These are phyloP conservation scores for Takifugu flavidus DNA, from an alignment of 2,113 vertebrate genomes.

Conservation along the genomic window DNA sequence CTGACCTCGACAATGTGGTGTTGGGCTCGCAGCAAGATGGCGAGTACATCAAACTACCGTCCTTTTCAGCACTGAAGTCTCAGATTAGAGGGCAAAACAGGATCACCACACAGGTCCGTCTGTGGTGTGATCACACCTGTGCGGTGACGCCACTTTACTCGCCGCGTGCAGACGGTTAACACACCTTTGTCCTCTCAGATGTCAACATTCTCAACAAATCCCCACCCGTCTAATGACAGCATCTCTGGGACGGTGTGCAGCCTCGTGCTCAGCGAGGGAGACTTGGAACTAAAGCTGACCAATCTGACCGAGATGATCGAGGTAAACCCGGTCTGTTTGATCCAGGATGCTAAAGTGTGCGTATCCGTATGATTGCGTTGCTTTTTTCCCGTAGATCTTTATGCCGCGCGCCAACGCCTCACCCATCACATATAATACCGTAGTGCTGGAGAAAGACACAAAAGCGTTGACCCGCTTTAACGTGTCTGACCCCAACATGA, in stretches of 20 bases:
- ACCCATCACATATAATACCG: background rate
- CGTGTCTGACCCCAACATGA: constrained; percentile 51
- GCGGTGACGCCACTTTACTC: background rate
- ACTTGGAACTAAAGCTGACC: constrained; percentile 25
- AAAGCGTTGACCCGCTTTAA: constrained; percentile 49
- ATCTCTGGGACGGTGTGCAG: constrained; percentile 68
- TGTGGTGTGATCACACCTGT: background rate
- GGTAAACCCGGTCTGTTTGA: constrained; percentile 49
- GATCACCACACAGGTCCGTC: constrained; percentile 68
- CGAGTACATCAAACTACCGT: constrained; percentile 47
- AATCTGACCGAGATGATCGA: constrained; percentile 68
- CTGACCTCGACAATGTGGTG: background rate
- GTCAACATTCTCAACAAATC: constrained; percentile 62
- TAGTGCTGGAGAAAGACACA: constrained; percentile 31
- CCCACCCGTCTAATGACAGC: constrained; percentile 44
- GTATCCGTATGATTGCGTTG: background rate
- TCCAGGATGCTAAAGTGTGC: no score
- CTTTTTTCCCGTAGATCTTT: constrained; percentile 60
- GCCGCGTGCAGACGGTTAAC: background rate
- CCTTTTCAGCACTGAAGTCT: constrained; percentile 19
- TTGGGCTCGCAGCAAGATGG: constrained; percentile 42
- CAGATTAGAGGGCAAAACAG: background rate
- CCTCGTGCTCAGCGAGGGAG: constrained; percentile 40
- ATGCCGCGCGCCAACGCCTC: constrained; percentile 38
- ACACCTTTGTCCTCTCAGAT: constrained; percentile 53